Evolutionary conservation across 2,113 vertebrate genomes (phyloP), one percentile per base, ranked within the genome.

Genomic region (Elanoides forficatus): DNA sequence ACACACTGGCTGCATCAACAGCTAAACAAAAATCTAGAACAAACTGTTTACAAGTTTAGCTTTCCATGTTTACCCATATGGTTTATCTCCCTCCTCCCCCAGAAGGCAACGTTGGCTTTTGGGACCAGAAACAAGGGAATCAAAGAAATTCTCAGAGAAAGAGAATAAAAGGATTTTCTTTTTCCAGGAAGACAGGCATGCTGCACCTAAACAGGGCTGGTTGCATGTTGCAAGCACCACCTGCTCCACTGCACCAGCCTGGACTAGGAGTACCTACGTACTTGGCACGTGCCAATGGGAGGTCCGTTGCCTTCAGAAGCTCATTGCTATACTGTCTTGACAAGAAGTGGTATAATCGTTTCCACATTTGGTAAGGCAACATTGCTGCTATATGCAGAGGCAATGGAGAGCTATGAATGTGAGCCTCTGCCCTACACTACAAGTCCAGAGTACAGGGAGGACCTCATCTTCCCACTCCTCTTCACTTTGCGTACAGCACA

Each of bases 151-250:
- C 0, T 5, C n/a, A 13, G 11, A 34, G 26, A 20, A 72, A 71
- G 75, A 82, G 15, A 48, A 75, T 3, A 6, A 42, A 42, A 70
- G 27, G 12, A 21, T 60, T 67, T 81, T 45, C 25, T 30, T 81
- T 67, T 73, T 52, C 52, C 38, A 25, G 2, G 2, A 19, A 71
- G 29, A 27, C 0, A 1, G 7, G 7, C 2, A 1, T 59, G 65
- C 22, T 58, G 48, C n/a, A 91, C 47, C 50, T 71, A 22, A 86
- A n/a, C 4, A 5, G 32, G 12, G 40, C 36, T 34, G 29, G 36
- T 6, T 66, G 48, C 8, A 7, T 34, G 22, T 26, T 73, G 52
- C 80, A 86, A 0, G 13, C 29, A 75, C 15, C 53, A 43, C 34
- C 66, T 59, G 40, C 66, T 55, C 59, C 36, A 29, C 10, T 18